phyloP scores from a whole-genome alignment of 2,797 vertebrate genomes.

The Enteromius viviparus region DNA sequence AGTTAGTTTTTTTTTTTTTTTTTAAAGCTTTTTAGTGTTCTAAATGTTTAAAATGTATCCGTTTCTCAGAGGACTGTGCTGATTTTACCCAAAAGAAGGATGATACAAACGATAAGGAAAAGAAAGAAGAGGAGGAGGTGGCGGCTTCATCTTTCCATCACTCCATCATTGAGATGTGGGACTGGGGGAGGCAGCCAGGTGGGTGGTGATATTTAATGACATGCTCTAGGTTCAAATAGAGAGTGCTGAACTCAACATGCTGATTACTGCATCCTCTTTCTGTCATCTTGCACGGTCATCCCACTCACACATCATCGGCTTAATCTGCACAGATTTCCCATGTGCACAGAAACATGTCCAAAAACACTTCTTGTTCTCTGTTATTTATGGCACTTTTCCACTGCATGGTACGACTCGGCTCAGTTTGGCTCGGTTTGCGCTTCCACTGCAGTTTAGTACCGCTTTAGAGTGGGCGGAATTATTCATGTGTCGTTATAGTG shows the following conservation, averaged over 20 bases:
- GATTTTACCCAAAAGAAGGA: slow-evolving; percentile 92
- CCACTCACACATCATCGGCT: slow-evolving; percentile 11
- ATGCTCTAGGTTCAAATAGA: slow-evolving; percentile 18
- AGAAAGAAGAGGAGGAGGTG: slow-evolving; percentile 93
- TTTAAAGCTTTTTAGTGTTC: neutral
- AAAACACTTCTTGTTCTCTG: neutral
- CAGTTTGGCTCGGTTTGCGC: too few species aligned
- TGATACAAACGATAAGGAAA: slow-evolving; percentile 94
- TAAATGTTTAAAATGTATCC: neutral
- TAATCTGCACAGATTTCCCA: slow-evolving; percentile 8
- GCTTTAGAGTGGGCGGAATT: too few species aligned
- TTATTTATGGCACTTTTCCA: neutral
- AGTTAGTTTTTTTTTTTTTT: neutral
- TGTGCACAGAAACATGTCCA: neutral
- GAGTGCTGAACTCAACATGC: slow-evolving; percentile 45
- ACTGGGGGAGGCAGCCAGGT: slow-evolving; percentile 98
- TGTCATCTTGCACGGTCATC: slow-evolving; percentile 41
- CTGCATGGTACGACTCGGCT: too few species aligned
- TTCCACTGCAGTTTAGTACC: too few species aligned
- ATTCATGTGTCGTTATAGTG: too few species aligned
- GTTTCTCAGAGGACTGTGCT: slow-evolving; percentile 84
- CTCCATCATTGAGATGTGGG: slow-evolving; percentile 96
- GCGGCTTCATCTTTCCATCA: slow-evolving; percentile 80
- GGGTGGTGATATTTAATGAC: slow-evolving; percentile 54
- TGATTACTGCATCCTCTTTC: slow-evolving; percentile 37